A percentile compares a stretch with the other conserved stretches of the same genome.
Conservation (phyloP, 2,888 invertebrate genomes). For the Hydropsyche betteni region DNA sequence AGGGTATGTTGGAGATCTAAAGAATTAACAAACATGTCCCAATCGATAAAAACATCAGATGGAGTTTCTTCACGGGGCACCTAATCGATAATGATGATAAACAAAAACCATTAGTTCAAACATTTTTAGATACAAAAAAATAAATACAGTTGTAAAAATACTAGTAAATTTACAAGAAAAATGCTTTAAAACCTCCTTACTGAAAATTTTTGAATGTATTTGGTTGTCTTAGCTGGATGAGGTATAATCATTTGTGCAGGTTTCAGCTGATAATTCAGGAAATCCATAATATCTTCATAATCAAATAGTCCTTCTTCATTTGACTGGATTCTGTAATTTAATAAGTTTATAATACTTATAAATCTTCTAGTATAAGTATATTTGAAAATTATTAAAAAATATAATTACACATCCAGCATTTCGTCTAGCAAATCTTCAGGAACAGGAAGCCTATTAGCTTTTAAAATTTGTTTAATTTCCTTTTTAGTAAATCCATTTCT, state of each 20-base stretch:
- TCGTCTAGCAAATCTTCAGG: constrained; percentile 73
- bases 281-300: constrained; percentile 74
- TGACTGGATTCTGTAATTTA: constrained; percentile 67
- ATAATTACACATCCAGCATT: constrained; percentile 72
- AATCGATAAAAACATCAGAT: constrained; percentile 61
- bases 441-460: constrained; percentile 76
- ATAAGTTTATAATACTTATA: constrained; percentile 24
- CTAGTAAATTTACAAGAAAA: not conserved
- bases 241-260: constrained; percentile 55
- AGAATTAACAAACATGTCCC: constrained; percentile 63
- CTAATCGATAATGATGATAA: not conserved
- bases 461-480: constrained; percentile 71
- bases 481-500: constrained; percentile 67
- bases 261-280: constrained; percentile 72
- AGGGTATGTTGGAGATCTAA: constrained; percentile 63
- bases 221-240: constrained; percentile 62
- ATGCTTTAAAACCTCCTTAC: not conserved
- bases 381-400: not conserved
- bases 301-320: constrained; percentile 73
- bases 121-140: not conserved
- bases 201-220: constrained; percentile 62
- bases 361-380: not conserved
- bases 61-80: constrained; percentile 53
- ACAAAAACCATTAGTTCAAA: constrained; percentile 8
- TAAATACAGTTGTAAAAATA: not conserved